These are phyloP conservation scores for Osmerus mordax DNA, from an alignment of 2,113 vertebrate genomes.

Conservation along the genomic window DNA sequence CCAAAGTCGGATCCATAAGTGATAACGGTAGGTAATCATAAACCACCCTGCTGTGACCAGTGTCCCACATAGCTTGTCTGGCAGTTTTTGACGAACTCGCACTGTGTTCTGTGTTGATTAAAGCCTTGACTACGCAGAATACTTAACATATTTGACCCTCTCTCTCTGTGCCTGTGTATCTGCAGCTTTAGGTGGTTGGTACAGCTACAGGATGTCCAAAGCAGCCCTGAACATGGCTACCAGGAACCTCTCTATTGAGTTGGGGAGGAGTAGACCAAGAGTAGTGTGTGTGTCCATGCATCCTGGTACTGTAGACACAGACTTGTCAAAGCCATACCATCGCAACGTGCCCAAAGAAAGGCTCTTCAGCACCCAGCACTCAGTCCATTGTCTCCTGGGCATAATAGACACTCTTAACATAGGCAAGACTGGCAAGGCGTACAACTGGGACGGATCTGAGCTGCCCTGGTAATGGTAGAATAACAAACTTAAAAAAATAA, in stretches of 20 bases:
- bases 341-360: slow-evolving; percentile 61
- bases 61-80: too few relatives aligned
- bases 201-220: slow-evolving; percentile 70
- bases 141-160: too few relatives aligned
- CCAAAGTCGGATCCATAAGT: slow-evolving; percentile 66
- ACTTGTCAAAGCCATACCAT: slow-evolving; percentile 68
- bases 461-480: slow-evolving; percentile 54
- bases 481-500: not conserved
- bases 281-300: slow-evolving; percentile 70
- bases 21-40: slow-evolving; percentile 59
- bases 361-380: slow-evolving; percentile 60
- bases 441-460: slow-evolving; percentile 55
- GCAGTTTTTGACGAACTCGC: too few relatives aligned
- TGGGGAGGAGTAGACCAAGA: slow-evolving; percentile 55
- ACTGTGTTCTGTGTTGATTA: too few relatives aligned
- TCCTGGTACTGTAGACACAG: slow-evolving; percentile 62
- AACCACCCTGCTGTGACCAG: too few relatives aligned
- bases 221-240: slow-evolving; percentile 71
- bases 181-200: slow-evolving; percentile 66
- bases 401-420: slow-evolving; percentile 55
- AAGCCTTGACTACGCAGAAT: too few relatives aligned
- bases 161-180: not conserved
- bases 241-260: slow-evolving; percentile 68
- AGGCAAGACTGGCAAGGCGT: slow-evolving; percentile 61
- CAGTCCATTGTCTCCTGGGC: slow-evolving; percentile 60